Evolutionary conservation across 2,113 vertebrate species (phyloP).

Genomic region (Haemorhous mexicanus): DNA sequence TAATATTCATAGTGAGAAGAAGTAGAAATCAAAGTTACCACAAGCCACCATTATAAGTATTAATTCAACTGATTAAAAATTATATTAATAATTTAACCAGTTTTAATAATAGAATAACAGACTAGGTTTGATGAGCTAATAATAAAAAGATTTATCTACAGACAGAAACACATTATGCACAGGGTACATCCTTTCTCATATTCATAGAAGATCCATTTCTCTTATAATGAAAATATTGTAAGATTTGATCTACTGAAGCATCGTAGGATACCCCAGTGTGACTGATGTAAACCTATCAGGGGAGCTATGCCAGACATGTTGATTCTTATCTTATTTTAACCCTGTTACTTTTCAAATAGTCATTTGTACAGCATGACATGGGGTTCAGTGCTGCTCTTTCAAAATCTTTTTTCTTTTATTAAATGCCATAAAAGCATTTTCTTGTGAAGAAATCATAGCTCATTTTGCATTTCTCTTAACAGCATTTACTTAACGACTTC

Average conservation of each 20-base stretch:
- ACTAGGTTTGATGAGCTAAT: conserved; percentile 5
- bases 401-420: conserved; percentile 18
- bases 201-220: not conserved
- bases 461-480: conserved; percentile 57
- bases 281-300: not conserved
- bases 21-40: conserved; percentile 7
- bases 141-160: conserved; percentile 40
- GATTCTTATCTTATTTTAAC: conserved; percentile 25
- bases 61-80: conserved; percentile 7
- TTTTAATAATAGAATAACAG: conserved; percentile 29
- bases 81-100: not conserved
- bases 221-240: not conserved
- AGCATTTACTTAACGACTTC: conserved; percentile 58
- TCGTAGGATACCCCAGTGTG: not conserved
- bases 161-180: conserved; percentile 10
- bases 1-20: not conserved
- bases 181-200: not conserved
- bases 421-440: conserved; percentile 55
- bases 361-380: not conserved
- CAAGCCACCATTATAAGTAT: not conserved
- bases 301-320: not conserved
- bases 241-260: not conserved
- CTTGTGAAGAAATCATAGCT: conserved; percentile 55
- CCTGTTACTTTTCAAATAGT: not conserved
- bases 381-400: not conserved